Conservation (phyloP, 2,113 vertebrate species). For the Hyperopisus bebe region DNA sequence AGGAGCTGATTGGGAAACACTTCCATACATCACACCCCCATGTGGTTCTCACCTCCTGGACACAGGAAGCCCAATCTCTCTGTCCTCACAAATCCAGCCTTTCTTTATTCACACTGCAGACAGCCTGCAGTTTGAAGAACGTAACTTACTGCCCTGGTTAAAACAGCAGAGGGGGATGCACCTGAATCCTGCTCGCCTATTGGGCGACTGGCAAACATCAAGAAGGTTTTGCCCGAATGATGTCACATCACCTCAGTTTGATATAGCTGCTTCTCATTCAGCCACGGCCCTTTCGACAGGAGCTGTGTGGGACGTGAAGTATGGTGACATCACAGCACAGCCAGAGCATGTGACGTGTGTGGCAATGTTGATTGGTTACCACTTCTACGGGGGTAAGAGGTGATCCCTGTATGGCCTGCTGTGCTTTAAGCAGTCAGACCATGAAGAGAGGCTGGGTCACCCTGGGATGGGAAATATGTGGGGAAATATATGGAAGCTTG, state of each 20-base stretch:
- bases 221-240: background rate
- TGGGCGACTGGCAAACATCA: background rate
- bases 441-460: background rate
- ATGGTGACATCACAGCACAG: background rate
- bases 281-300: conserved; percentile 1
- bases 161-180: background rate
- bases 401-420: background rate
- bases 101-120: background rate
- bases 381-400: background rate
- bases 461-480: background rate
- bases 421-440: background rate
- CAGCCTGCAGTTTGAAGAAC: background rate
- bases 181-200: background rate
- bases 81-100: background rate
- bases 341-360: background rate
- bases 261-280: background rate
- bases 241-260: conserved; percentile 28
- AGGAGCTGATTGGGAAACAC: background rate
- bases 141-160: background rate
- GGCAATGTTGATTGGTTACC: background rate
- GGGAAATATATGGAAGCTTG: background rate
- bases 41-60: background rate
- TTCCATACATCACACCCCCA: background rate
- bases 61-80: background rate
- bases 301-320: background rate